phyloP scores from a whole-genome alignment of 2,888 invertebrate species.

The Tachina grossa region DNA sequence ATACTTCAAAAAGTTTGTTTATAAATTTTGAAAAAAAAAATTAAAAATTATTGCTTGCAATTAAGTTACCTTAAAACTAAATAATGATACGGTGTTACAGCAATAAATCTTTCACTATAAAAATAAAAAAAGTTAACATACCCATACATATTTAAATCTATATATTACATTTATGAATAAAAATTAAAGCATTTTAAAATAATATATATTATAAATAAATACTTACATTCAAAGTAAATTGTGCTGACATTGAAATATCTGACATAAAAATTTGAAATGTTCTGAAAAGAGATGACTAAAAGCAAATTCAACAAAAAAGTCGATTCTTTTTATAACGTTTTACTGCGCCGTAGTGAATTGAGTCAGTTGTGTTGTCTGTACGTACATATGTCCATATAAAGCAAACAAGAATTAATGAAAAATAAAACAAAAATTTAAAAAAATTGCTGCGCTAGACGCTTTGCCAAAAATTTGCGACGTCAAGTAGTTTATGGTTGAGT shows the following conservation, averaged over 20 bases:
- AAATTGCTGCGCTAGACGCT: slow-evolving; percentile 29
- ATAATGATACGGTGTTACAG: background rate
- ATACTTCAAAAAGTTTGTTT: too few species aligned
- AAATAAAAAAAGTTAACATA: slow-evolving; percentile 3
- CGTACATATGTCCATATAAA: background rate
- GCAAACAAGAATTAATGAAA: slow-evolving; percentile 23
- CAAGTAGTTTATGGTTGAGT: slow-evolving; percentile 11
- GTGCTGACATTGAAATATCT: slow-evolving; percentile 68
- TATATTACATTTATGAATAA: slow-evolving; percentile 27
- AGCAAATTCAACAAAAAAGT: slow-evolving; percentile 3
- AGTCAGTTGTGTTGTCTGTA: slow-evolving; percentile 7
- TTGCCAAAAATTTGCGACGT: slow-evolving; percentile 64
- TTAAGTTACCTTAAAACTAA: background rate
- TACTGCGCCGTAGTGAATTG: slow-evolving; percentile 39
- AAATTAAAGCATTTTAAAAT: slow-evolving; percentile 26
- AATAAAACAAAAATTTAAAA: slow-evolving; percentile 7
- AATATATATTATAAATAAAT: slow-evolving; percentile 13
- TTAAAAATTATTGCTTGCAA: too few species aligned
- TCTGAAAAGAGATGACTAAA: slow-evolving; percentile 17
- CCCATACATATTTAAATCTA: background rate
- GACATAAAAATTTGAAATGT: slow-evolving; percentile 38
- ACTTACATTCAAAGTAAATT: slow-evolving; percentile 50
- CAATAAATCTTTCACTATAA: slow-evolving; percentile 20
- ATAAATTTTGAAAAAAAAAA: too few species aligned
- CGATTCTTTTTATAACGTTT: slow-evolving; percentile 6